These are phyloP conservation scores for Macrotus californicus DNA, from an alignment of 2,113 vertebrate species.

Conservation along the genomic window DNA sequence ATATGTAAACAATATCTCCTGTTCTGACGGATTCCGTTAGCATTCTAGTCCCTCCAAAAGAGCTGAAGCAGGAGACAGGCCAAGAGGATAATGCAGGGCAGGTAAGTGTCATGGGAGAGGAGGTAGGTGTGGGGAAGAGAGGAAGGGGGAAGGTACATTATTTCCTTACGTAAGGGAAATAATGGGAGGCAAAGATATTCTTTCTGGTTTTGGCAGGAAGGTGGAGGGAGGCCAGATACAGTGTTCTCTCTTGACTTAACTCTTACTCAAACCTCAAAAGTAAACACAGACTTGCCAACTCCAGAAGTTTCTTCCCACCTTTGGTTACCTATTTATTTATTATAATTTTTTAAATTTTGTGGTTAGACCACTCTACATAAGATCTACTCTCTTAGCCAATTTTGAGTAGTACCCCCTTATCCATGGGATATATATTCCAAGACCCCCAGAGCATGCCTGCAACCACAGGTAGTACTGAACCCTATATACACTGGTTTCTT, in stretches of 20 bases:
- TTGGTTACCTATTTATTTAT: neutral
- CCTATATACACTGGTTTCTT: neutral
- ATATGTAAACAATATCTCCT: neutral
- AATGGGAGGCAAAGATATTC: neutral
- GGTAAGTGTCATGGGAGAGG: neutral
- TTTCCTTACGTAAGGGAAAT: neutral
- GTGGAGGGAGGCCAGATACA: neutral
- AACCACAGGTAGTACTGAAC: neutral
- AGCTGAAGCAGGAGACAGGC: neutral
- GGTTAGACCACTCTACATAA: neutral
- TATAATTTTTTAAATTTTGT: neutral
- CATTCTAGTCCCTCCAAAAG: neutral
- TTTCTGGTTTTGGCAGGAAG: neutral
- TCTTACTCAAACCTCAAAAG: neutral
- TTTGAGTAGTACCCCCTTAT: neutral
- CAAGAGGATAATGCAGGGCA: neutral
- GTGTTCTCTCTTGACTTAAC: neutral
- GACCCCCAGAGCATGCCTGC: neutral
- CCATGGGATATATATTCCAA: neutral
- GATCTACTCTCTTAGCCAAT: neutral
- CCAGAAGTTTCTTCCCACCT: neutral
- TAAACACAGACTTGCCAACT: neutral
- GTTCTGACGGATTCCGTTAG: neutral
- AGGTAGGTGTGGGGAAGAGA: neutral
- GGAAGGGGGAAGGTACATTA: accelerated